These are phyloP conservation scores for Anguilla obscura DNA, from an alignment of 2,797 vertebrate genomes.

Conservation along the genomic window DNA sequence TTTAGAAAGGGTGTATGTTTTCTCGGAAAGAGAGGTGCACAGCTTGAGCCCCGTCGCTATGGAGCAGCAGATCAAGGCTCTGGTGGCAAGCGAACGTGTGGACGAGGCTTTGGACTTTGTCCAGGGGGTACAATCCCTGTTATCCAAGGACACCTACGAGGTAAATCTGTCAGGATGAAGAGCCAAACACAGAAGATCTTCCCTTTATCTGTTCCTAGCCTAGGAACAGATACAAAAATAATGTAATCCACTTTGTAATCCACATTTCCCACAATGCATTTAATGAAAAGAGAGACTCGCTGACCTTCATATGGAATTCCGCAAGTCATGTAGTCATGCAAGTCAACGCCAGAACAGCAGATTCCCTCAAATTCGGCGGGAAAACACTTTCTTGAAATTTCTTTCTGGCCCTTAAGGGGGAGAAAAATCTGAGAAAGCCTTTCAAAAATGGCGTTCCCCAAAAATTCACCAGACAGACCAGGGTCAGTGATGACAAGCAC, in stretches of 20 bases:
- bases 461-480: too few species aligned
- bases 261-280: neutral
- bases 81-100: conserved; percentile 54
- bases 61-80: conserved; percentile 63
- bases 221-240: conserved; percentile 14
- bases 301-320: neutral
- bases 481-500: conserved; percentile 33
- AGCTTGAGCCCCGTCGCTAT: conserved; percentile 59
- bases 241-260: conserved; percentile 35
- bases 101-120: conserved; percentile 65
- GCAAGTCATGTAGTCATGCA: neutral
- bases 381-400: neutral
- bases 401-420: neutral
- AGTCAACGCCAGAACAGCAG: neutral
- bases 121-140: conserved; percentile 55
- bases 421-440: neutral
- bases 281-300: neutral
- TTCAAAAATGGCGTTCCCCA: neutral
- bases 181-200: neutral
- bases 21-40: conserved; percentile 64
- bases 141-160: conserved; percentile 57
- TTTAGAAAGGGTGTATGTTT: conserved; percentile 65
- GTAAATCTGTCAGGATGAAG: conserved; percentile 36
- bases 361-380: neutral
- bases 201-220: conserved; percentile 32